Evolutionary conservation across 2,113 vertebrate species (phyloP).

Genomic region (Clarias macrocephalus): DNA sequence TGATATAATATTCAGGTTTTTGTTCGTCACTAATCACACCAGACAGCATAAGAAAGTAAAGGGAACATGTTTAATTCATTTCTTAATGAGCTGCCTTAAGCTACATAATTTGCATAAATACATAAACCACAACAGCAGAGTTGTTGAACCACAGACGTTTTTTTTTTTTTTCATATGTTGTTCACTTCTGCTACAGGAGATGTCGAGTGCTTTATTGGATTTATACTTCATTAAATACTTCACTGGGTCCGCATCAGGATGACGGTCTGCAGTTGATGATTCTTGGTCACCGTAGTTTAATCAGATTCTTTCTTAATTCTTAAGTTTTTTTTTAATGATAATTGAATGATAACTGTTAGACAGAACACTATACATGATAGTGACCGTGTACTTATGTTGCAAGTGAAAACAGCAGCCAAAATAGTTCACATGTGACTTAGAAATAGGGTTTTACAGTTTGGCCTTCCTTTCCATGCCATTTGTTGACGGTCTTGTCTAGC

Average conservation of each 20-base stretch:
- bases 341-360: not conserved
- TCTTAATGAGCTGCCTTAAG: not conserved
- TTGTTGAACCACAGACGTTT: not conserved
- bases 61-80: not conserved
- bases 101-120: not conserved
- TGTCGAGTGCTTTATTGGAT: not conserved
- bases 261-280: not conserved
- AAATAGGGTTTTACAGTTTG: not conserved
- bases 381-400: not conserved
- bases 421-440: not conserved
- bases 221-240: not conserved
- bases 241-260: not conserved
- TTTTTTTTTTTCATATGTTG: not conserved
- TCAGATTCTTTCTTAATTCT: not conserved
- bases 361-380: too few species aligned
- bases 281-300: not conserved
- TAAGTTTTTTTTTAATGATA: too few species aligned
- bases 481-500: not conserved
- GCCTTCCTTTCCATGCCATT: not conserved
- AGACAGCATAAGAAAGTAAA: not conserved
- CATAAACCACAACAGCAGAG: not conserved
- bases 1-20: too few species aligned
- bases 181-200: not conserved
- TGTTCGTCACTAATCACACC: not conserved
- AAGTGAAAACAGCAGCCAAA: not conserved